Percentiles rank a stretch among this genome's conserved stretches.
Evolutionary conservation across 2,797 vertebrate genomes (phyloP).

Genomic region (Danio albolineatus): DNA sequence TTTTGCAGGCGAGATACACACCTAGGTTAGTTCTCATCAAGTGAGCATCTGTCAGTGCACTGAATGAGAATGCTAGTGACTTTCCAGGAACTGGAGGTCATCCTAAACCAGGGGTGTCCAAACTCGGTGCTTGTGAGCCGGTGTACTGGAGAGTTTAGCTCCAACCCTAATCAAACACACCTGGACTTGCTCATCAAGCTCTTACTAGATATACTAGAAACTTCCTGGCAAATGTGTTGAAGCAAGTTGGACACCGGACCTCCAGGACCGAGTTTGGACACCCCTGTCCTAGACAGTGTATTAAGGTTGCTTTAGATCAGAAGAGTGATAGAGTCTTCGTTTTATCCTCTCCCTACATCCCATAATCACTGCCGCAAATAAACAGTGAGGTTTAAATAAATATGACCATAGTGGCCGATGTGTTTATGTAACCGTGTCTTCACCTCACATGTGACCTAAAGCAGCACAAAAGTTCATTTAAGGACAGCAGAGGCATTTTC

Average conservation of each 20-base stretch:
- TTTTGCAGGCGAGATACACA: neutral
- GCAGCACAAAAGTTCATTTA: neutral
- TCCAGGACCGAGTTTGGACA: too few species aligned
- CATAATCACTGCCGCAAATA: neutral
- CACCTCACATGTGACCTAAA: neutral
- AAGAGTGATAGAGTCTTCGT: neutral
- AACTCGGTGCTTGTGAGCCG: too few species aligned
- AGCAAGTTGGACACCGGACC: too few species aligned
- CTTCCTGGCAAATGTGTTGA: too few species aligned
- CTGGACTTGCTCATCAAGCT: too few species aligned
- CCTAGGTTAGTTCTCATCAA: neutral
- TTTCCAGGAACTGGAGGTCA: constrained; percentile 1
- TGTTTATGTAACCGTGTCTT: neutral
- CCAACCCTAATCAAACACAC: too few species aligned
- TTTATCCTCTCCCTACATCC: neutral
- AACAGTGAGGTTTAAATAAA: too few species aligned
- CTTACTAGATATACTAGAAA: too few species aligned
- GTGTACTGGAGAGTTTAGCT: too few species aligned
- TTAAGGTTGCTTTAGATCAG: constrained; percentile 13
- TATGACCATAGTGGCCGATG: neutral
- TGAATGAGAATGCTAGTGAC: neutral
- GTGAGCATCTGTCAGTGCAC: neutral
- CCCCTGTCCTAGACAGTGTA: too few species aligned
- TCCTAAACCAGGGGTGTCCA: too few species aligned
- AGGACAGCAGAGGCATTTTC: constrained; percentile 35